phyloP scores from a whole-genome alignment of 2,888 invertebrate species.

The Allophyes oxyacanthae region DNA sequence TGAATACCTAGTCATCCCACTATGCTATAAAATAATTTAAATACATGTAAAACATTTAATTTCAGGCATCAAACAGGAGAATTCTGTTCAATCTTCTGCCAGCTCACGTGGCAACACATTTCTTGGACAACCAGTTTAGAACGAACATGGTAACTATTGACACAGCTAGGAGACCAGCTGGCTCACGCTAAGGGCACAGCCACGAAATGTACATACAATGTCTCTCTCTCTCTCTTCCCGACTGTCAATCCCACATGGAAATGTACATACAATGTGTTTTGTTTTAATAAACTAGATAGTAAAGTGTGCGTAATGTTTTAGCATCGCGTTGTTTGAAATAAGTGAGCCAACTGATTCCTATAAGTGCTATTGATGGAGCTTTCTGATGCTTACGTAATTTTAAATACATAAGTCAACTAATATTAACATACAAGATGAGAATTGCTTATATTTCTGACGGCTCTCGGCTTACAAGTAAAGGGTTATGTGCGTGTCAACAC shows the following conservation, averaged over 20 bases:
- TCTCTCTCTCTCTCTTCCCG: too few relatives aligned
- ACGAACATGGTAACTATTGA: constrained; percentile 92
- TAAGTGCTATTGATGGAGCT: constrained; percentile 37
- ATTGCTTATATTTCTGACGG: constrained; percentile 1
- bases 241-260: too few relatives aligned
- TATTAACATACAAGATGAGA: not conserved
- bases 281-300: too few relatives aligned
- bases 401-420: not conserved
- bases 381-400: not conserved
- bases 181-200: too few relatives aligned
- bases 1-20: too few relatives aligned
- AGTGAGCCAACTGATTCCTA: too few relatives aligned
- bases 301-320: too few relatives aligned
- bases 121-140: constrained; percentile 96
- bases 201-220: too few relatives aligned
- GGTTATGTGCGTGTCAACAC: too few relatives aligned
- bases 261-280: too few relatives aligned
- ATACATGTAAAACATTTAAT: constrained; percentile 7
- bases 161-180: not conserved
- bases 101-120: constrained; percentile 97
- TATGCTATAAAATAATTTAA: too few relatives aligned
- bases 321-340: too few relatives aligned
- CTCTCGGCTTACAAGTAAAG: not conserved
- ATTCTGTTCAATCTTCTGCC: constrained; percentile 97
- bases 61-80: constrained; percentile 93